A percentile compares a stretch with the other conserved stretches of the same genome.
Evolutionary conservation across 2,113 vertebrate genomes (phyloP).

Genomic region (Zosterops japonicus): DNA sequence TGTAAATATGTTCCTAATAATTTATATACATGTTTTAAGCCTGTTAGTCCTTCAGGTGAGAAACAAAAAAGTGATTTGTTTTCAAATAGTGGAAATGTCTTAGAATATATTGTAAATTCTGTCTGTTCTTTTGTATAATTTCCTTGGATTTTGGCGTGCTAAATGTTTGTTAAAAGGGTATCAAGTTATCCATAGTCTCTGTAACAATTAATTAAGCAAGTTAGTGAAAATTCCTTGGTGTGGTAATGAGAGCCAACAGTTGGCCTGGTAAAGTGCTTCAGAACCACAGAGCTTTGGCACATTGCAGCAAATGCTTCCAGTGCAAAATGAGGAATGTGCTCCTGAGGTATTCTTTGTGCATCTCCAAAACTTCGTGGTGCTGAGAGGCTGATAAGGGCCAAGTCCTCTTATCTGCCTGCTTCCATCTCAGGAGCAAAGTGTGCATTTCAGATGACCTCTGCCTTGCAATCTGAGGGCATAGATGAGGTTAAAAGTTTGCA

Average conservation of each 20-base stretch:
- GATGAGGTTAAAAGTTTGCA: neutral
- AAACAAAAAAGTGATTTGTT: neutral
- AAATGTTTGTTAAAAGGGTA: neutral
- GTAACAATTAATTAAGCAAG: neutral
- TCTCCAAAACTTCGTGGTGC: neutral
- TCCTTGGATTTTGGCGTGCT: neutral
- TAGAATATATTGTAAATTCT: neutral
- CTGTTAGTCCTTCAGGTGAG: neutral
- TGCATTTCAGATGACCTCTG: neutral
- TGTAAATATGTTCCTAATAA: neutral
- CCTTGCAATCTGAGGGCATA: neutral
- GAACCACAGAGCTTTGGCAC: neutral
- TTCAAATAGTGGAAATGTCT: neutral
- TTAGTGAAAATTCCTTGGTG: neutral
- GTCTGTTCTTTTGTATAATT: neutral
- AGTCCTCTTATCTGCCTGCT: neutral
- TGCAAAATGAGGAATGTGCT: neutral
- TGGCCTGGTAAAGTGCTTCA: neutral
- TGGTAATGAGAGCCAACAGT: neutral
- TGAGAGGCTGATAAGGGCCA: neutral
- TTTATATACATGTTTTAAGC: neutral
- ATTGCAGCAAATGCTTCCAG: neutral
- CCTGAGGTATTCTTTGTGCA: neutral
- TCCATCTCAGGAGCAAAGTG: neutral
- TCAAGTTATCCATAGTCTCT: neutral